Conservation (phyloP, 1,140 invertebrate species). For the Aradophagus sp. region DNA sequence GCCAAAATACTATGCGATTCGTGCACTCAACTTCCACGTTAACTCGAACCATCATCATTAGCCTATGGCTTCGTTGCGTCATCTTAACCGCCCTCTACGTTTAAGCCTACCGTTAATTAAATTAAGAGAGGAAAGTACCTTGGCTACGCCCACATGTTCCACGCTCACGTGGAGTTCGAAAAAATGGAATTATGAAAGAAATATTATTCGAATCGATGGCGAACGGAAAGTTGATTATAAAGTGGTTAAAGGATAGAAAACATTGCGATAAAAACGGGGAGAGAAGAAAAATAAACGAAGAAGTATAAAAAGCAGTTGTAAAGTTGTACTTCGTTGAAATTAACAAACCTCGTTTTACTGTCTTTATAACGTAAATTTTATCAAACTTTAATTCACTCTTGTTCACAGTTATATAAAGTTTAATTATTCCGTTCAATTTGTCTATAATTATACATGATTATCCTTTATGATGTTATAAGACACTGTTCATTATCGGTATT, state of each 20-base stretch:
- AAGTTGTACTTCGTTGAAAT: too few species aligned
- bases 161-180: slow-evolving; percentile 23
- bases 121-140: slow-evolving; percentile 44
- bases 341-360: too few species aligned
- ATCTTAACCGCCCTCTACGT: slow-evolving; percentile 38
- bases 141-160: slow-evolving; percentile 41
- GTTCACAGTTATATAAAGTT: slow-evolving; percentile 16
- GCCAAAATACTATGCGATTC: too few species aligned
- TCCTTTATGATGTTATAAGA: slow-evolving; percentile 14
- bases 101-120: slow-evolving; percentile 57
- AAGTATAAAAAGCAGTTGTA: too few species aligned
- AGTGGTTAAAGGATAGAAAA: too few species aligned
- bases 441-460: slow-evolving; percentile 20
- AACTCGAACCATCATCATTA: slow-evolving; percentile 40
- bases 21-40: slow-evolving; percentile 20
- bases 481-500: slow-evolving; percentile 12
- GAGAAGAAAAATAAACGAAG: too few species aligned
- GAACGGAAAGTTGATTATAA: too few species aligned
- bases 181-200: slow-evolving; percentile 15
- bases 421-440: slow-evolving; percentile 14
- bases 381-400: background rate
- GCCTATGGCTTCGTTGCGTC: slow-evolving; percentile 60
- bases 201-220: too few species aligned
- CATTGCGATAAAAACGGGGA: too few species aligned
- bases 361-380: slow-evolving; percentile 4